Percentiles rank a stretch among this genome's conserved stretches.
These are phyloP conservation scores for Notiomystis cincta DNA, from an alignment of 2,113 vertebrate genomes.

Conservation along the genomic window DNA sequence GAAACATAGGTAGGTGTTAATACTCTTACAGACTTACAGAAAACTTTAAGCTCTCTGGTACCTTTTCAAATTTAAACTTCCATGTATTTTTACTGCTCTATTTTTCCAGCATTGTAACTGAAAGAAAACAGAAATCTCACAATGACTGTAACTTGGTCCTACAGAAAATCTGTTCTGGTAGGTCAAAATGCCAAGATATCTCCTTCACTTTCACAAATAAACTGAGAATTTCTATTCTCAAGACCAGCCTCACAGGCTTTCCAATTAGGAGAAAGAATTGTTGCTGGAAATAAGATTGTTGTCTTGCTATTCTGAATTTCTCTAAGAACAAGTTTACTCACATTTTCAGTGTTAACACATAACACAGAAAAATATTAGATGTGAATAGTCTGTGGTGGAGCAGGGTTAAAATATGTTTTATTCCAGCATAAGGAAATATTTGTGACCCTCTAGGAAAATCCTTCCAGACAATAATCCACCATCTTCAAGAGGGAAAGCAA, in stretches of 20 bases:
- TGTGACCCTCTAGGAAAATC: not conserved
- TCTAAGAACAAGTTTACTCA: fast-evolving
- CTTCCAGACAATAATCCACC: not conserved
- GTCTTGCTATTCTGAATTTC: not conserved
- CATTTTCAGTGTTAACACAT: not conserved
- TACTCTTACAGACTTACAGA: not conserved
- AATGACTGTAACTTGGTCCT: not conserved
- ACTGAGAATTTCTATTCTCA: not conserved
- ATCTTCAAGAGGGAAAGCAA: not conserved
- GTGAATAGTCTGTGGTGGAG: fast-evolving
- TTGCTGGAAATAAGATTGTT: not conserved
- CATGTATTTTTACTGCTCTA: not conserved
- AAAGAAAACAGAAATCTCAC: not conserved
- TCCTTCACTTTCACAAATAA: not conserved
- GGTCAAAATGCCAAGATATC: not conserved
- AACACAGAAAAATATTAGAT: not conserved
- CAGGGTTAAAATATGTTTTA: not conserved
- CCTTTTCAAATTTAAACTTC: not conserved
- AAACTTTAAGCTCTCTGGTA: not conserved
- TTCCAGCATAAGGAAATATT: not conserved
- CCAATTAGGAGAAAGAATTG: not conserved
- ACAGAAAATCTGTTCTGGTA: not conserved
- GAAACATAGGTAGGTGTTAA: not conserved
- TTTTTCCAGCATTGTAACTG: not conserved
- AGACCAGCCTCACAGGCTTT: not conserved